Evolutionary conservation across 2,113 vertebrate species (phyloP).

Genomic region (Pangasianodon hypophthalmus): DNA sequence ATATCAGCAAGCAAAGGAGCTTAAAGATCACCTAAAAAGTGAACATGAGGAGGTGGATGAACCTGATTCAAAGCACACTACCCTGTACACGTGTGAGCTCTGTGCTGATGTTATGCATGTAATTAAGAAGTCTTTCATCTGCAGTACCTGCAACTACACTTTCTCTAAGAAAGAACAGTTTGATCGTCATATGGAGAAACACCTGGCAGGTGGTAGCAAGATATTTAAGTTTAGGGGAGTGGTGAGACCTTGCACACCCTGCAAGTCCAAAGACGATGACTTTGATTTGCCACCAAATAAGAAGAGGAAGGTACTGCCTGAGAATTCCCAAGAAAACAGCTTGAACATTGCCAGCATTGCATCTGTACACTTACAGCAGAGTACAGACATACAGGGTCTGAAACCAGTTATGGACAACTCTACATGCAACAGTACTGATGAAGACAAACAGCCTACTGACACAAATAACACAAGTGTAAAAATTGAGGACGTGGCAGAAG

Average conservation of each 20-base stretch:
- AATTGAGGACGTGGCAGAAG: slow-evolving; percentile 71
- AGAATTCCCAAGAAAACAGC: slow-evolving; percentile 68
- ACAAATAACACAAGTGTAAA: slow-evolving; percentile 70
- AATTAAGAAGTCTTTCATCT: slow-evolving; percentile 95
- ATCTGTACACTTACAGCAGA: slow-evolving; percentile 57
- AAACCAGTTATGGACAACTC: slow-evolving; percentile 65
- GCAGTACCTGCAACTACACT: slow-evolving; percentile 97
- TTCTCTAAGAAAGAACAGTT: slow-evolving; percentile 98
- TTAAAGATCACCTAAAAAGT: slow-evolving; percentile 83
- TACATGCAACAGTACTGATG: slow-evolving; percentile 54
- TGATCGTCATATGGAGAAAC: slow-evolving; percentile 97
- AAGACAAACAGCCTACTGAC: slow-evolving; percentile 44
- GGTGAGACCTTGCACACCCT: slow-evolving; percentile 79
- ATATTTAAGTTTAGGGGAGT: slow-evolving; percentile 90
- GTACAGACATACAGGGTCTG: slow-evolving; percentile 58
- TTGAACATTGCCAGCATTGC: slow-evolving; percentile 65
- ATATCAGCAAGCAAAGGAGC: slow-evolving; percentile 84
- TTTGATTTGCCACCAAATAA: slow-evolving; percentile 78
- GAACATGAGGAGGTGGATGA: slow-evolving; percentile 81
- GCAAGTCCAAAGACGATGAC: slow-evolving; percentile 68
- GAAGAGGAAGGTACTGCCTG: slow-evolving; percentile 72
- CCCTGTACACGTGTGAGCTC: slow-evolving; percentile 92
- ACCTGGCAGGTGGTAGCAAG: slow-evolving; percentile 80
- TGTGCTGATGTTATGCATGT: slow-evolving; percentile 95
- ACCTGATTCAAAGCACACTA: slow-evolving; percentile 88